Percentiles rank a stretch among this genome's conserved stretches.
Conservation (phyloP, 1,140 invertebrate species). For the Drosophila pruinosa region DNA sequence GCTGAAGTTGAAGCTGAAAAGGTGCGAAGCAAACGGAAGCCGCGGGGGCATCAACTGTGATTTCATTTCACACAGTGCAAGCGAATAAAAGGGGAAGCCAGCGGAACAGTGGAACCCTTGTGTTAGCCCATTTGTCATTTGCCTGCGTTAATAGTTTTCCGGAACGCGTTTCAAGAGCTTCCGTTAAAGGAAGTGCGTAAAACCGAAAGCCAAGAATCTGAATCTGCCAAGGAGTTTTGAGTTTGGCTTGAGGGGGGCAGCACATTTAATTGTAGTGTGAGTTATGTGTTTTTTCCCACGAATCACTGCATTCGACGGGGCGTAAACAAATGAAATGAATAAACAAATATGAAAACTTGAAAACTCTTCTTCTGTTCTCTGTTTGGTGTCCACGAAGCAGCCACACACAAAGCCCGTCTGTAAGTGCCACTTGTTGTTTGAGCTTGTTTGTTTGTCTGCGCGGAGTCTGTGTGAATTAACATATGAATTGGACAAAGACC, state of each 20-base stretch:
- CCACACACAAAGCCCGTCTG: slow-evolving; percentile 27
- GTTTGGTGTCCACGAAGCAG: background rate
- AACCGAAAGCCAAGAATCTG: slow-evolving; percentile 11
- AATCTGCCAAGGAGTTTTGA: slow-evolving; percentile 28
- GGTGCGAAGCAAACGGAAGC: slow-evolving; percentile 51
- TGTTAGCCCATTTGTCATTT: slow-evolving; percentile 53
- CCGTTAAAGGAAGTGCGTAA: slow-evolving; percentile 71
- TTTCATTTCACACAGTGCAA: slow-evolving; percentile 30
- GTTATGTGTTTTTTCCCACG: slow-evolving; percentile 58
- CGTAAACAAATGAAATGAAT: slow-evolving; percentile 34
- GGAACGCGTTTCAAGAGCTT: slow-evolving; percentile 59
- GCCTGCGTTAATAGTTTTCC: slow-evolving; percentile 71
- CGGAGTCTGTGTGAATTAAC: slow-evolving; percentile 27
- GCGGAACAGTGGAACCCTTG: slow-evolving; percentile 52
- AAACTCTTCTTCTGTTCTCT: background rate
- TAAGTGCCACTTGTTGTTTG: slow-evolving; percentile 35
- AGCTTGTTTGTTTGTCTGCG: slow-evolving; percentile 1
- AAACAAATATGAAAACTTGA: slow-evolving; percentile 37
- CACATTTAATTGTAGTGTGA: slow-evolving; percentile 60
- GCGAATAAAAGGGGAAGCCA: slow-evolving; percentile 10
- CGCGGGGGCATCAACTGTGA: slow-evolving; percentile 20
- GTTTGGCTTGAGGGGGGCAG: slow-evolving; percentile 30
- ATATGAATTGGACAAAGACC: slow-evolving; percentile 24
- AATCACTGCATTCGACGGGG: slow-evolving; percentile 7
- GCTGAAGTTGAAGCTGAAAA: slow-evolving; percentile 3